Evolutionary conservation across 2,113 vertebrate species (phyloP).

Genomic region (Eudyptes chrysolophus): DNA sequence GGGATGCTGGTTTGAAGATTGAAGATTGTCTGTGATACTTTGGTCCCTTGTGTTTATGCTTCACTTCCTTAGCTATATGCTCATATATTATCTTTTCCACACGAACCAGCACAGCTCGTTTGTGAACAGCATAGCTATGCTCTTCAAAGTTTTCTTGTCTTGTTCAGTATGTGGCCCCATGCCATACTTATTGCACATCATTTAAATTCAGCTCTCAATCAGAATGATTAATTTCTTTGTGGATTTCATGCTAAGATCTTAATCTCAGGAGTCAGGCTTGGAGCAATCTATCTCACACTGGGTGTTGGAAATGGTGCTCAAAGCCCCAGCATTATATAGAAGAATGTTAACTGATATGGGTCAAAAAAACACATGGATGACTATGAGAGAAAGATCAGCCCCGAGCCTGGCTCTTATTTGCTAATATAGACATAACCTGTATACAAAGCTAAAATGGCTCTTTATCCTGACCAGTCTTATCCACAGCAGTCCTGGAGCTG

Average conservation of each 20-base stretch:
- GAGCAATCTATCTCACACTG: not conserved
- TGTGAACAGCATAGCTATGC: not conserved
- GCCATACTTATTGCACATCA: not conserved
- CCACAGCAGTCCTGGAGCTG: not conserved
- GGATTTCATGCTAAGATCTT: not conserved
- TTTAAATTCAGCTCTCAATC: not conserved
- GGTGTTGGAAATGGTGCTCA: not conserved
- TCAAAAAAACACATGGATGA: not conserved
- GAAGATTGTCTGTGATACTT: not conserved
- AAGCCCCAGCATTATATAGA: not conserved
- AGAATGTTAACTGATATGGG: not conserved
- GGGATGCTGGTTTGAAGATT: not conserved
- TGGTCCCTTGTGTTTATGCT: not conserved
- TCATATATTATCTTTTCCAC: not conserved
- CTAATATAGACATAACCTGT: not conserved
- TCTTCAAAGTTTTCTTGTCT: not conserved
- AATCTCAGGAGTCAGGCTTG: not conserved
- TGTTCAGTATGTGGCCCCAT: not conserved
- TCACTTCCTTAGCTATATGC: not conserved
- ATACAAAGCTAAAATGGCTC: not conserved
- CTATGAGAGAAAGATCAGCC: not conserved
- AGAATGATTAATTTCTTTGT: not conserved
- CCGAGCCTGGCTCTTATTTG: not conserved
- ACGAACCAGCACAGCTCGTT: not conserved
- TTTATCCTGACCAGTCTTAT: not conserved